Evolutionary conservation across 2,113 vertebrate genomes (phyloP).

Genomic region (Coregonus clupeaformis): DNA sequence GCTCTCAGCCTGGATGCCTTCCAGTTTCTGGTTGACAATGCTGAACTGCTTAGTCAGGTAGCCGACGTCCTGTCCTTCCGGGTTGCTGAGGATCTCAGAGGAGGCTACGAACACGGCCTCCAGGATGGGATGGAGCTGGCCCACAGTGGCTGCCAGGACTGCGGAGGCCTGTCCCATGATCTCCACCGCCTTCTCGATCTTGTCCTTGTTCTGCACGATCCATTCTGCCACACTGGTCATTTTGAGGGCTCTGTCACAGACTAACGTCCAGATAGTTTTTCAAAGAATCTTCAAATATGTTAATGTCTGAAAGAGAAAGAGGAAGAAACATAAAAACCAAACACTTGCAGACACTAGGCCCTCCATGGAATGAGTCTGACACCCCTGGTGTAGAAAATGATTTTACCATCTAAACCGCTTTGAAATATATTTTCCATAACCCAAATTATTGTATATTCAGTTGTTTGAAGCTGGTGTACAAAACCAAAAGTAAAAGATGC

Average conservation of each 20-base stretch:
- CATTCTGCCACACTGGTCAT: slow-evolving; percentile 76
- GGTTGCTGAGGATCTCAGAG: slow-evolving; percentile 71
- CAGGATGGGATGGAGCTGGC: slow-evolving; percentile 75
- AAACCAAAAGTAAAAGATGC: no score
- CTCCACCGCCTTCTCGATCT: slow-evolving; percentile 77
- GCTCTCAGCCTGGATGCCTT: slow-evolving; percentile 68
- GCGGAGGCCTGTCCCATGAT: slow-evolving; percentile 76
- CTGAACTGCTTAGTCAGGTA: slow-evolving; percentile 73
- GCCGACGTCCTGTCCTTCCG: slow-evolving; percentile 68
- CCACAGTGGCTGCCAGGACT: slow-evolving; percentile 73
- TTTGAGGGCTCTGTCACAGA: slow-evolving; percentile 36
- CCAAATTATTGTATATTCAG: no score
- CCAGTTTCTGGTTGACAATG: slow-evolving; percentile 69
- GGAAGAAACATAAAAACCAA: slow-evolving; percentile 47
- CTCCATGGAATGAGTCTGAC: no score
- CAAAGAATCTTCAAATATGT: slow-evolving; percentile 38
- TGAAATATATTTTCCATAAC: no score
- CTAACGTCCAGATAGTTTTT: slow-evolving; percentile 39
- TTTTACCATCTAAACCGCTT: background rate
- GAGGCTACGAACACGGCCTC: slow-evolving; percentile 77
- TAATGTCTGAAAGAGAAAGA: slow-evolving; percentile 66
- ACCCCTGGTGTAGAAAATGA: slow-evolving; percentile 37
- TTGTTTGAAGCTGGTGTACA: no score
- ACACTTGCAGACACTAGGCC: no score
- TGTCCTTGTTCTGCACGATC: slow-evolving; percentile 73